These are phyloP conservation scores for Saccostrea glomerata DNA, from an alignment of 1,140 invertebrate genomes.

Conservation along the genomic window DNA sequence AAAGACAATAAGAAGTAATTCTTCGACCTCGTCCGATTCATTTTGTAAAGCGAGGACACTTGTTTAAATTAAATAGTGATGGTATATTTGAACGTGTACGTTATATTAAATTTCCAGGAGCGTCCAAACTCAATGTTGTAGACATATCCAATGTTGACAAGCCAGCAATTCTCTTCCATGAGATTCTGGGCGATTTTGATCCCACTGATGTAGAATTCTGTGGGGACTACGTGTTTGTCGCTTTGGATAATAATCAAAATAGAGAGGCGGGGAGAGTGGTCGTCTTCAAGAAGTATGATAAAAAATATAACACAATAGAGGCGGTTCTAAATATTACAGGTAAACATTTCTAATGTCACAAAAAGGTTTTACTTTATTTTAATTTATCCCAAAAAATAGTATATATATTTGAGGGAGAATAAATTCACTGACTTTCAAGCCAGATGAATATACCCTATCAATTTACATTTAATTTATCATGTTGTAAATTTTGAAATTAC, in stretches of 20 bases:
- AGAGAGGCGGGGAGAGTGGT: slow-evolving; percentile 12
- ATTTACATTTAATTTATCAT: no score
- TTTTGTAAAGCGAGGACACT: no score
- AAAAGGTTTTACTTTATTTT: no score
- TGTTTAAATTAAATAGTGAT: no score
- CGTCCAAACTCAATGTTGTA: slow-evolving; percentile 36
- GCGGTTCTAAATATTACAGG: slow-evolving; percentile 39
- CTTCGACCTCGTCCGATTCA: no score
- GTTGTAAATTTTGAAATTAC: no score
- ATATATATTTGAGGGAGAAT: no score
- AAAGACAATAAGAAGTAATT: no score
- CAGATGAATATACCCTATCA: no score
- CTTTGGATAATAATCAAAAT: slow-evolving; percentile 41
- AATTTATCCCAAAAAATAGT: no score
- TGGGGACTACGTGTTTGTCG: slow-evolving; percentile 45
- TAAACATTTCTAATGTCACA: not conserved
- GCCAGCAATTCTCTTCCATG: slow-evolving; percentile 21
- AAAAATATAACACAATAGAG: not conserved
- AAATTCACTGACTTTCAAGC: no score
- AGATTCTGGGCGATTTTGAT: slow-evolving; percentile 24
- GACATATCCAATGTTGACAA: slow-evolving; percentile 33
- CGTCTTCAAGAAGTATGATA: slow-evolving; percentile 41
- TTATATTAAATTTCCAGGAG: not conserved
- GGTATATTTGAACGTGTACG: no score
- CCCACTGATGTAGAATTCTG: slow-evolving; percentile 54